These are phyloP conservation scores for Acrocephalus kingi DNA, from an alignment of 2,113 vertebrate genomes.

Conservation along the genomic window DNA sequence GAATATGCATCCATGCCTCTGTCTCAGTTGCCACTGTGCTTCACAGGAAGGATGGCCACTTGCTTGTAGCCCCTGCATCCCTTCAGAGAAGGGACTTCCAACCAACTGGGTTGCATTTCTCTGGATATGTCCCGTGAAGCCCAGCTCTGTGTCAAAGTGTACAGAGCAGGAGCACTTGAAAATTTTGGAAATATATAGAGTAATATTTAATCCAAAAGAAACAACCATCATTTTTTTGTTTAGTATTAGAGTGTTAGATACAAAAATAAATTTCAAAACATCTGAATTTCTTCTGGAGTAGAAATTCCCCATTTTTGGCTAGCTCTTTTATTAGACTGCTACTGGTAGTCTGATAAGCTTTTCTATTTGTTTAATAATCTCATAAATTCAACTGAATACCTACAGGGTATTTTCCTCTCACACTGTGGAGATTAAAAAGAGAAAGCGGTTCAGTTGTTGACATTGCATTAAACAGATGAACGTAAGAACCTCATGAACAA, in stretches of 20 bases:
- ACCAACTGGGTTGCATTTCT: accelerated
- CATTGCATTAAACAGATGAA: neutral
- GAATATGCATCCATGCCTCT: neutral
- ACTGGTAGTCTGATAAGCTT: neutral
- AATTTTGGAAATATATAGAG: neutral
- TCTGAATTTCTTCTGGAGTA: neutral
- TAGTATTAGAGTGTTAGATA: neutral
- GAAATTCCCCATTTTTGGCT: neutral
- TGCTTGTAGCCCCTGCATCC: neutral
- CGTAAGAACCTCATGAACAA: neutral
- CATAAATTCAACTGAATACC: neutral
- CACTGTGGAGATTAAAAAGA: neutral
- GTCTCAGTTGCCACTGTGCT: neutral
- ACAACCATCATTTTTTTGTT: neutral
- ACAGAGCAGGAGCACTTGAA: neutral
- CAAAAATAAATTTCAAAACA: neutral
- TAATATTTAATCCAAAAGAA: neutral
- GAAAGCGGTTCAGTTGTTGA: neutral
- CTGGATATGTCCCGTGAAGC: neutral
- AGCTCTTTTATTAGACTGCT: neutral
- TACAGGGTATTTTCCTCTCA: neutral
- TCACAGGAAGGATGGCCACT: neutral
- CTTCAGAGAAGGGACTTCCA: accelerated
- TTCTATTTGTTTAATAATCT: neutral
- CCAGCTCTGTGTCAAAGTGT: neutral